Evolutionary conservation across 2,888 invertebrate genomes (phyloP).

Genomic region (Pecten maximus): DNA sequence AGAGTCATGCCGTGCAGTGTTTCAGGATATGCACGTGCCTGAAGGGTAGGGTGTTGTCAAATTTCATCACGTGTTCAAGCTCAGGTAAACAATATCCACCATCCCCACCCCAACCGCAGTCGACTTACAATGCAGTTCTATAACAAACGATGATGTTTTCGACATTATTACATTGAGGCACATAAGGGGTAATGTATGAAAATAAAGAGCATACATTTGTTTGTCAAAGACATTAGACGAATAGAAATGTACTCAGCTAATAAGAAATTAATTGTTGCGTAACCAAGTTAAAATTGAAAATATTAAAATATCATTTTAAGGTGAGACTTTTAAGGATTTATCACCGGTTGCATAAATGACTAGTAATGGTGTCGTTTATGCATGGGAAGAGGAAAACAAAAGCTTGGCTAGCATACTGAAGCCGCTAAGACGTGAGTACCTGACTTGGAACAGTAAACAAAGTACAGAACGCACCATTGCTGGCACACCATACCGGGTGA

Average conservation of each 20-base stretch:
- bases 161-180: neutral
- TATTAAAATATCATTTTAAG: slow-evolving; percentile 21
- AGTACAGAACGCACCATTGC: neutral
- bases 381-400: slow-evolving; percentile 10
- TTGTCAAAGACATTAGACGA: neutral
- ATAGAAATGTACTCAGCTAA: neutral
- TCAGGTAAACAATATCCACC: slow-evolving; percentile 1
- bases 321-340: neutral
- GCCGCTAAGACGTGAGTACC: neutral
- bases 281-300: neutral
- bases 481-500: slow-evolving; percentile 11
- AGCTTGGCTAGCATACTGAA: neutral
- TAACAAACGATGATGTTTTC: neutral
- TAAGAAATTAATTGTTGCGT: slow-evolving; percentile 6
- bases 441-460: slow-evolving; percentile 24
- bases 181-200: neutral
- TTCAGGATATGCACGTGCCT: slow-evolving; percentile 14
- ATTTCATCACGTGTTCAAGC: slow-evolving; percentile 14
- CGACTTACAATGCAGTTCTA: neutral
- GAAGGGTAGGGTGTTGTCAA: slow-evolving; percentile 22
- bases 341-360: neutral
- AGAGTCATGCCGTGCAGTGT: slow-evolving; percentile 13
- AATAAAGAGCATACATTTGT: neutral
- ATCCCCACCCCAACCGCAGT: neutral
- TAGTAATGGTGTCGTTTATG: neutral